Percentiles rank a stretch among this genome's conserved stretches.
Conservation (phyloP, 2,113 vertebrate species). For the Cathartes aura region DNA sequence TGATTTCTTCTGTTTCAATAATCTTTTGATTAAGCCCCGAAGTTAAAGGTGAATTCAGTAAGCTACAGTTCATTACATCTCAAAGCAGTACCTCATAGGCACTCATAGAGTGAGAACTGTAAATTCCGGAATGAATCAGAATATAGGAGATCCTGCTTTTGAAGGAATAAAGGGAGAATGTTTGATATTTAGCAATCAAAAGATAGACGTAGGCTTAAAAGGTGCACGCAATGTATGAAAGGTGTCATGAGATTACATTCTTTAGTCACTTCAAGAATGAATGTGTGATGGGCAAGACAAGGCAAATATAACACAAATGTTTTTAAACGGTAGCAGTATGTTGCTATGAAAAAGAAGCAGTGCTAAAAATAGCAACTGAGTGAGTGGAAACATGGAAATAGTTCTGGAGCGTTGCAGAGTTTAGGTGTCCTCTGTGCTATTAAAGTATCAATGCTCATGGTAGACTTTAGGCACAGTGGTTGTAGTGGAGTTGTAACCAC, state of each 20-base stretch:
- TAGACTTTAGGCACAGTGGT: not conserved
- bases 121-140: not conserved
- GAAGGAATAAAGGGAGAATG: not conserved
- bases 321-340: not conserved
- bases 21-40: not conserved
- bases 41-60: not conserved
- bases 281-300: not conserved
- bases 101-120: not conserved
- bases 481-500: not conserved
- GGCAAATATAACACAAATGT: not conserved
- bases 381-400: not conserved
- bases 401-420: not conserved
- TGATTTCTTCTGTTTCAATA: not conserved
- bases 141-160: not conserved
- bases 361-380: not conserved
- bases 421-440: not conserved
- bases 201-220: not conserved
- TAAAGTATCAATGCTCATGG: accelerated
- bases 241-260: not conserved
- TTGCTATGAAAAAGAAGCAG: not conserved
- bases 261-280: not conserved
- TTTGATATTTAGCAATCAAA: not conserved
- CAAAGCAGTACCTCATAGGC: not conserved
- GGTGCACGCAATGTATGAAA: not conserved
- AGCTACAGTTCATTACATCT: not conserved